phyloP scores from a whole-genome alignment of 2,888 invertebrate species.

The Cactoblastis cactorum region DNA sequence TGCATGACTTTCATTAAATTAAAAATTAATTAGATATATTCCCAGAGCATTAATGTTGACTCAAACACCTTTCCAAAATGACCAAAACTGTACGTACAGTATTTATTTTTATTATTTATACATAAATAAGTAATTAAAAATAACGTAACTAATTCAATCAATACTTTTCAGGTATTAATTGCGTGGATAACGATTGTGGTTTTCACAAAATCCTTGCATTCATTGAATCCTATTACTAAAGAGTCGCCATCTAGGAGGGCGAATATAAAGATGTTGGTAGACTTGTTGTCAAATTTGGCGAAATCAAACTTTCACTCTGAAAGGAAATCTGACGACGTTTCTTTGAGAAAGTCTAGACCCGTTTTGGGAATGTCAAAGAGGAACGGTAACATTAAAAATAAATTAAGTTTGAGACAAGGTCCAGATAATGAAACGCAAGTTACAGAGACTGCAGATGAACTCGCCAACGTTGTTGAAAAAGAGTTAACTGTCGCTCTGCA shows the following conservation, averaged over 20 bases:
- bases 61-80: neutral
- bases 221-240: neutral
- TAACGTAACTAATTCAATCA: neutral
- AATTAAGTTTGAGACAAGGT: neutral
- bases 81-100: neutral
- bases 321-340: neutral
- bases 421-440: neutral
- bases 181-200: neutral
- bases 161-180: neutral
- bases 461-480: slow-evolving; percentile 29
- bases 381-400: neutral
- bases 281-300: neutral
- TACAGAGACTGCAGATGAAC: neutral
- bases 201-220: neutral
- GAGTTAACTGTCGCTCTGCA: slow-evolving; percentile 37
- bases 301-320: neutral
- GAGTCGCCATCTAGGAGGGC: neutral
- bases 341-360: neutral
- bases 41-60: neutral
- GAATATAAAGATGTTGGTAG: neutral
- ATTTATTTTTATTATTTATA: neutral
- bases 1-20: neutral
- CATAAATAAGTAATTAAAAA: neutral
- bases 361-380: neutral
- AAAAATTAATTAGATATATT: neutral